Conservation (phyloP, 2,888 invertebrate genomes). For the Caenorhabditis sp. region DNA sequence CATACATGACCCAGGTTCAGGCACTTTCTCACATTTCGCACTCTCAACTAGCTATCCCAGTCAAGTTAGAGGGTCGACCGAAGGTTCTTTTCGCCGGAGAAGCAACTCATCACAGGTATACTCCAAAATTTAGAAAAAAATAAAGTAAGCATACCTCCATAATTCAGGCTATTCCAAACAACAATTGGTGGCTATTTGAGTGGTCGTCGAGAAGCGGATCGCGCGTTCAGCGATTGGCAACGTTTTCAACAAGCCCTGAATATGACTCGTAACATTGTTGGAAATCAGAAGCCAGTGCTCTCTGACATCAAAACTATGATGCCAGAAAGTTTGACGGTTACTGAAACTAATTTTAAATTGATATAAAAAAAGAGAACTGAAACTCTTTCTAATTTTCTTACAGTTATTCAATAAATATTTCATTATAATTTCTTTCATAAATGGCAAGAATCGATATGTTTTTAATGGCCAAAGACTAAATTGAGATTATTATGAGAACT, state of each 20-base stretch:
- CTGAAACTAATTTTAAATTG: not conserved
- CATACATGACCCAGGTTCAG: constrained; percentile 57
- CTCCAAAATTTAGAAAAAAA: too few species aligned
- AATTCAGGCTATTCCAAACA: constrained; percentile 64
- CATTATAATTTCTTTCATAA: too few species aligned
- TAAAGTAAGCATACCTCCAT: not conserved
- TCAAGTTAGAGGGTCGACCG: constrained; percentile 48
- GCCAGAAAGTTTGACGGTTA: not conserved
- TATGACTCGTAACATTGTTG: not conserved
- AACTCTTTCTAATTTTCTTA: not conserved
- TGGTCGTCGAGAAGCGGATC: constrained; percentile 62
- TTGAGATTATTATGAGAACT: not conserved
- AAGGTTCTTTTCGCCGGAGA: constrained; percentile 65
- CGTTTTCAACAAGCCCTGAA: not conserved
- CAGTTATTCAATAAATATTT: too few species aligned
- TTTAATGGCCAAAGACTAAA: too few species aligned
- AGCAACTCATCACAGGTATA: constrained; percentile 63
- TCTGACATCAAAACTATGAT: too few species aligned
- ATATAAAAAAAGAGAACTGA: not conserved
- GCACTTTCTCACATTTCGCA: constrained; percentile 48
- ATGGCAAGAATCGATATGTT: too few species aligned
- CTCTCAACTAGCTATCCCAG: constrained; percentile 55
- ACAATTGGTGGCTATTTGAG: constrained; percentile 63
- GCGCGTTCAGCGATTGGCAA: constrained; percentile 33
- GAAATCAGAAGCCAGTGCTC: too few species aligned